These are phyloP conservation scores for Acromyrmex charruanus DNA, from an alignment of 1,140 invertebrate species.

Conservation along the genomic window DNA sequence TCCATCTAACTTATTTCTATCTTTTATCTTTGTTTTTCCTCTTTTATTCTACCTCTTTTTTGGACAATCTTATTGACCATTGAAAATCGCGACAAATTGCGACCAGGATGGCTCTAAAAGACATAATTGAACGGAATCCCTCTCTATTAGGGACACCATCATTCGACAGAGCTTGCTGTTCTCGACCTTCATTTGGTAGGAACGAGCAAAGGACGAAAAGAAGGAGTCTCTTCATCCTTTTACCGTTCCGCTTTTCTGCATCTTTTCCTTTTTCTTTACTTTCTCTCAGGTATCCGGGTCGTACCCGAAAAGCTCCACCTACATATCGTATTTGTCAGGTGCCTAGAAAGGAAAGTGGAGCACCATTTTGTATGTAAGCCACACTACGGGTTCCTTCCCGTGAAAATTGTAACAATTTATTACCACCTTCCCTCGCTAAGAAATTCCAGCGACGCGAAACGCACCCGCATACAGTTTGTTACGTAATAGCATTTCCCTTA, in stretches of 20 bases:
- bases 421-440: constrained; percentile 69
- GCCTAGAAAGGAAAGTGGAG: constrained; percentile 45
- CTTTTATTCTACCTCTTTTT: background rate
- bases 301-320: constrained; percentile 76
- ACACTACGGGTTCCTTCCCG: constrained; percentile 71
- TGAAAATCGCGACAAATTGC: constrained; percentile 62
- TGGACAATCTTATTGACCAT: constrained; percentile 27
- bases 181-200: constrained; percentile 57
- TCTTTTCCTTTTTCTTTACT: background rate
- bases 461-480: constrained; percentile 53
- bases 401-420: constrained; percentile 82
- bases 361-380: constrained; percentile 77
- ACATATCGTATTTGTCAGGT: constrained; percentile 83
- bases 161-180: constrained; percentile 63
- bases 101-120: constrained; percentile 73
- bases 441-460: constrained; percentile 63
- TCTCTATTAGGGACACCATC: constrained; percentile 79
- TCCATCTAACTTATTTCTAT: background rate
- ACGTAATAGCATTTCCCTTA: constrained; percentile 30
- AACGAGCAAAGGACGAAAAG: background rate
- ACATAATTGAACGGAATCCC: constrained; percentile 82
- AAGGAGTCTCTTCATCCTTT: constrained; percentile 18
- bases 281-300: constrained; percentile 34
- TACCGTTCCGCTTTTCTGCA: background rate
- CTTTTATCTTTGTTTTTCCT: constrained; percentile 3